Conservation (phyloP, 2,113 vertebrate genomes). For the Pedetes capensis region DNA sequence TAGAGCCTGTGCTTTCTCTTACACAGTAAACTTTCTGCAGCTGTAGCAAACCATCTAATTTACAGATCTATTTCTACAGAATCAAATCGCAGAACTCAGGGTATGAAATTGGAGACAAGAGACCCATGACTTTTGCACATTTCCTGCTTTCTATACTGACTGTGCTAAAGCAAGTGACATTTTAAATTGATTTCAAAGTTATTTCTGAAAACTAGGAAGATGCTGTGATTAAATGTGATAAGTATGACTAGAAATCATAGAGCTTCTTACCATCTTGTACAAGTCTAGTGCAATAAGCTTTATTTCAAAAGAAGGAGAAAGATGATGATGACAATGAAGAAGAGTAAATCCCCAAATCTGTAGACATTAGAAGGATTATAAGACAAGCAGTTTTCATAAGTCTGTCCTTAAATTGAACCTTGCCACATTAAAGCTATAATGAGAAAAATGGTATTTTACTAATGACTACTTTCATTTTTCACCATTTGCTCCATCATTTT, state of each 20-base stretch:
- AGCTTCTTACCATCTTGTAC: not conserved
- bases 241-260: not conserved
- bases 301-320: not conserved
- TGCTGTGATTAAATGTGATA: not conserved
- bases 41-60: not conserved
- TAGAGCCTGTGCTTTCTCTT: not conserved
- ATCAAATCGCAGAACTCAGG: not conserved
- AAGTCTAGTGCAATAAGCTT: not conserved
- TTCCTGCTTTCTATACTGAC: not conserved
- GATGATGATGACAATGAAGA: not conserved
- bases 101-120: not conserved
- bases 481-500: not conserved
- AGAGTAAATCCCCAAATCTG: conserved; percentile 27
- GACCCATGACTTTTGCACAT: not conserved
- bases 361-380: not conserved
- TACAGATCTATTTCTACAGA: not conserved
- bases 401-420: conserved; percentile 54
- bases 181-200: conserved; percentile 30
- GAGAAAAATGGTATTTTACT: conserved; percentile 69
- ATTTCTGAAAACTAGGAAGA: conserved; percentile 45
- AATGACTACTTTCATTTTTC: conserved; percentile 55
- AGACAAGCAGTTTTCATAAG: conserved; percentile 29
- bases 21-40: not conserved
- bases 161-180: conserved; percentile 7
- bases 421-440: conserved; percentile 62